Conservation (phyloP, 2,113 vertebrate species). For the Triplophysa dalaica region DNA sequence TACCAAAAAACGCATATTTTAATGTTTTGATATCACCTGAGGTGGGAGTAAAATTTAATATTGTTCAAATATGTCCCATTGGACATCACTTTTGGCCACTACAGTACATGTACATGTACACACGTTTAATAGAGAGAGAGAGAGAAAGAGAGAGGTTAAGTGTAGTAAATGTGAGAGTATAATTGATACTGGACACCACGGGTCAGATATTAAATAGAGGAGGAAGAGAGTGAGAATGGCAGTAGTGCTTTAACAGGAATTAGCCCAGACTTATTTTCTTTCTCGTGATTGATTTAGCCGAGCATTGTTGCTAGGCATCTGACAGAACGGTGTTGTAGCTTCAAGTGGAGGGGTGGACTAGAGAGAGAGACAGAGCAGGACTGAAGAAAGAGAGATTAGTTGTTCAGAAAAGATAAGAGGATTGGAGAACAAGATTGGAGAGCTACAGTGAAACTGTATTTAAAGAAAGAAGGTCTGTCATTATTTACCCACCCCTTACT, state of each 20-base stretch:
- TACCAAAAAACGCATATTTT: too few species aligned
- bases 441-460: not conserved
- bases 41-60: too few species aligned
- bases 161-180: not conserved
- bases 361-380: slow-evolving; percentile 28
- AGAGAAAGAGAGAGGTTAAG: not conserved
- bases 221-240: slow-evolving; percentile 36
- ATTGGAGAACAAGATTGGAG: not conserved
- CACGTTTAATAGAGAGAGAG: not conserved
- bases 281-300: slow-evolving; percentile 43
- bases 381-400: slow-evolving; percentile 13
- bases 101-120: not conserved
- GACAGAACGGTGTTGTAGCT: slow-evolving; percentile 35
- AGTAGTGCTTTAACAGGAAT: slow-evolving; percentile 31
- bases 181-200: slow-evolving; percentile 31
- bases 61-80: too few species aligned
- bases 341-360: slow-evolving; percentile 13
- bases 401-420: slow-evolving; percentile 36
- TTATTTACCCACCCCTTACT: not conserved
- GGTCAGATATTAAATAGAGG: slow-evolving; percentile 28
- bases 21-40: too few species aligned
- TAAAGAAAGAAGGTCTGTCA: too few species aligned
- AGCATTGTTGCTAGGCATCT: slow-evolving; percentile 54
- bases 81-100: not conserved
- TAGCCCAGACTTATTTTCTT: slow-evolving; percentile 36